A percentile compares a stretch with the other conserved stretches of the same genome.
Evolutionary conservation across 2,888 invertebrate genomes (phyloP).

Genomic region (Synanthedon tipuliformis): DNA sequence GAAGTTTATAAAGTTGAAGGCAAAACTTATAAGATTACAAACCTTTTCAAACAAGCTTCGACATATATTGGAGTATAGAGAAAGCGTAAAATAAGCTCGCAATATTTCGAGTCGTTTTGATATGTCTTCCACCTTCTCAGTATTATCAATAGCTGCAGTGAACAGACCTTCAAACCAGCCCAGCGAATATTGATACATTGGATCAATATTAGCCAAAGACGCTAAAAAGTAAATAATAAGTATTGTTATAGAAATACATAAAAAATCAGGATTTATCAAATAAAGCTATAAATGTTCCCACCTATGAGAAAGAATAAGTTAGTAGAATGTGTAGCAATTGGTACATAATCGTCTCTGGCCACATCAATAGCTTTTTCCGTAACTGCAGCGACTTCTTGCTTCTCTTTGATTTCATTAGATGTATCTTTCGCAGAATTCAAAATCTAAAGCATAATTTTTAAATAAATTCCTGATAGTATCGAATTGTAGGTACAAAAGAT

Average conservation of each 20-base stretch:
- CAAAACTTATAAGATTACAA: constrained; percentile 1
- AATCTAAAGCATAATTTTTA: constrained; percentile 53
- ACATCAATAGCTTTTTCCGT: constrained; percentile 92
- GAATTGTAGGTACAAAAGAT: background rate
- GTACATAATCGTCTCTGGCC: constrained; percentile 87
- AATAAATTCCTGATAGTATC: background rate
- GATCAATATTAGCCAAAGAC: constrained; percentile 91
- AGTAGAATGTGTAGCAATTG: constrained; percentile 90
- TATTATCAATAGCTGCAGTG: constrained; percentile 86
- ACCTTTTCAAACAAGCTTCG: constrained; percentile 94
- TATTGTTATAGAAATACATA: background rate
- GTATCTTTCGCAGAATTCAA: constrained; percentile 90
- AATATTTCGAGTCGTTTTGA: constrained; percentile 79
- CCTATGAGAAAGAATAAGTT: constrained; percentile 92
- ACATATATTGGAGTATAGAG: constrained; percentile 90
- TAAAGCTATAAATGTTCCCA: constrained; percentile 26
- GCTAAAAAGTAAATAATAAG: constrained; percentile 58
- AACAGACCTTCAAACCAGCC: constrained; percentile 94
- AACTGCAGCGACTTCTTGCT: constrained; percentile 88
- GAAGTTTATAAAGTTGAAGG: background rate
- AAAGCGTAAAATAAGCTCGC: constrained; percentile 86
- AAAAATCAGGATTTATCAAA: background rate
- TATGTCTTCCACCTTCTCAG: constrained; percentile 86
- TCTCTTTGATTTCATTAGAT: constrained; percentile 91
- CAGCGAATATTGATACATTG: constrained; percentile 97